These are phyloP conservation scores for Latheticus oryzae DNA, from an alignment of 2,888 invertebrate genomes.

Conservation along the genomic window DNA sequence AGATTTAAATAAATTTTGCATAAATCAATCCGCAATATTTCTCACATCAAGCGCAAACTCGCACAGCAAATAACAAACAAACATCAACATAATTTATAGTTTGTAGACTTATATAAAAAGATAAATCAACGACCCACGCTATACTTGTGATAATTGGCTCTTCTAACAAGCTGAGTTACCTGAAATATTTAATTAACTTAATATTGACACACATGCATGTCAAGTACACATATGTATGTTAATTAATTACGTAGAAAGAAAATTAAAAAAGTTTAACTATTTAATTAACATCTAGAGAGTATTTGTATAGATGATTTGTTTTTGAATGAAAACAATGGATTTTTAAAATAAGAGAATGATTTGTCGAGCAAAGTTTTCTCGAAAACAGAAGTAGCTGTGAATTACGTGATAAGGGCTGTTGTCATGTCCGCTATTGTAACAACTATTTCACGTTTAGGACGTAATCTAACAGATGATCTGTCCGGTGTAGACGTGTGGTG, in stretches of 20 bases:
- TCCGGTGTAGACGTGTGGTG: conserved; percentile 52
- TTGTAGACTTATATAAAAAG: conserved; percentile 53
- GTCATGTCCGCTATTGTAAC: conserved; percentile 27
- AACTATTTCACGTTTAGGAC: conserved; percentile 37
- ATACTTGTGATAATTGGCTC: conserved; percentile 56
- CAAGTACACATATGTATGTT: conserved; percentile 27
- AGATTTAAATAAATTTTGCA: conserved; percentile 37
- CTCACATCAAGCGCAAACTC: conserved; percentile 51
- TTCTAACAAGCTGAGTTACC: conserved; percentile 54
- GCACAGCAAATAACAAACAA: conserved; percentile 51
- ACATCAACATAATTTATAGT: conserved; percentile 51
- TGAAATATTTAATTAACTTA: conserved; percentile 58
- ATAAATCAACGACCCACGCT: conserved; percentile 60
- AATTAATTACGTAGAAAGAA: conserved; percentile 27
- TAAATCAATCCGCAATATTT: conserved; percentile 53
- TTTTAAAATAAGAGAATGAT: too few species aligned
- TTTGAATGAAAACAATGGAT: background rate
- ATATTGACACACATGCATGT: conserved; percentile 33
- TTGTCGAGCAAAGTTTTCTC: conserved; percentile 1
- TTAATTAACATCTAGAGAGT: too few species aligned
- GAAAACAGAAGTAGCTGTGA: conserved; percentile 7
- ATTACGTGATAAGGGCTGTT: conserved; percentile 28
- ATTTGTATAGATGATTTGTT: background rate
- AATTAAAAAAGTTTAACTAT: conserved; percentile 20
- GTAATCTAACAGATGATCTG: conserved; percentile 57